These are phyloP conservation scores for Phrynosoma platyrhinos DNA, from an alignment of 2,113 vertebrate genomes.

Conservation along the genomic window DNA sequence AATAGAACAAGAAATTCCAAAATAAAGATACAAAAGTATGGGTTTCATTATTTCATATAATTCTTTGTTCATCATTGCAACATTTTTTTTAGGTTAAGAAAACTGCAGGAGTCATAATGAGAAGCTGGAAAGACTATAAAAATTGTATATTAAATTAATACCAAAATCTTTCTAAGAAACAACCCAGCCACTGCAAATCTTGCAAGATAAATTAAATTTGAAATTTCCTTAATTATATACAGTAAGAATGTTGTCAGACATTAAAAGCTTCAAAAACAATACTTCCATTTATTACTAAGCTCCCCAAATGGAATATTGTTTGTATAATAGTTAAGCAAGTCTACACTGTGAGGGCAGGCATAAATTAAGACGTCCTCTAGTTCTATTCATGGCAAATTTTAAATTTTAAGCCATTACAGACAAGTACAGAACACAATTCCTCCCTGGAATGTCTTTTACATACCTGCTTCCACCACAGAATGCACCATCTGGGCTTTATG, in stretches of 20 bases:
- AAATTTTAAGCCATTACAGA: constrained; percentile 38
- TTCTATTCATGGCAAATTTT: constrained; percentile 64
- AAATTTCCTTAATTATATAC: constrained; percentile 80
- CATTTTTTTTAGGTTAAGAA: constrained; percentile 85
- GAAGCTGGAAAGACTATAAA: constrained; percentile 84
- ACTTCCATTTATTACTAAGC: constrained; percentile 58
- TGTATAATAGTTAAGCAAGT: constrained; percentile 67
- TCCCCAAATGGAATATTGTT: constrained; percentile 67
- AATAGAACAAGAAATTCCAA: constrained; percentile 89
- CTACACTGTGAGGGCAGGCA: constrained; percentile 72
- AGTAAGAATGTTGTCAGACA: constrained; percentile 75
- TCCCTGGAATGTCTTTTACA: constrained; percentile 3
- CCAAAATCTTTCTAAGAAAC: constrained; percentile 84
- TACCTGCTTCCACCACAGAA: not conserved
- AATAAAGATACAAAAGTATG: constrained; percentile 87
- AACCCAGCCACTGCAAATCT: constrained; percentile 83
- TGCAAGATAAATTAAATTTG: constrained; percentile 79
- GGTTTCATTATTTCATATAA: constrained; percentile 75
- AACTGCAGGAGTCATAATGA: constrained; percentile 85
- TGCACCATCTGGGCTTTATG: not conserved
- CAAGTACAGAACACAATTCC: constrained; percentile 49
- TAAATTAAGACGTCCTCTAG: constrained; percentile 63
- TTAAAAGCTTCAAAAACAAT: constrained; percentile 78
- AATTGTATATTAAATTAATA: constrained; percentile 84
- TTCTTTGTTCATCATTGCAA: constrained; percentile 86